These are phyloP conservation scores for Willisornis vidua DNA, from an alignment of 2,113 vertebrate species.

Conservation along the genomic window DNA sequence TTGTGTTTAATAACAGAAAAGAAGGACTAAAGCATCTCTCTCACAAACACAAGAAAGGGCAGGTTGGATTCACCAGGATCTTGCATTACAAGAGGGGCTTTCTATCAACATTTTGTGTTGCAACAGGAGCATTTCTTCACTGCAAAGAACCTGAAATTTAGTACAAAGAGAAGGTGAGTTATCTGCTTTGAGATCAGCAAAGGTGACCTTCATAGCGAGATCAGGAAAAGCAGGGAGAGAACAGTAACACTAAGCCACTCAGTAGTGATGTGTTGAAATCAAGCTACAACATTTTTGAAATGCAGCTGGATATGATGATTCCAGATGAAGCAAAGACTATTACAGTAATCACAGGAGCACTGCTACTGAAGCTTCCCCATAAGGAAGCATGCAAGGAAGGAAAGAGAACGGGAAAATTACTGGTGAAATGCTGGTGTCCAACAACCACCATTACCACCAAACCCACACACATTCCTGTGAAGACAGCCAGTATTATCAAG, in stretches of 20 bases:
- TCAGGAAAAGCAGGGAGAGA: neutral
- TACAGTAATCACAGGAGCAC: neutral
- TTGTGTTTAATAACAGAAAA: neutral
- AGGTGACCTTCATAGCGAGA: neutral
- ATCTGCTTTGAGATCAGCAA: neutral
- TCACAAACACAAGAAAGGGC: neutral
- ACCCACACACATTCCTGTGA: neutral
- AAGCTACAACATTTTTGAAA: neutral
- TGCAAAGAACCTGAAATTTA: neutral
- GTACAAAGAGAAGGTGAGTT: neutral
- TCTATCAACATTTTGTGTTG: neutral
- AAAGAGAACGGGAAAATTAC: neutral
- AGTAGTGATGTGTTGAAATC: neutral
- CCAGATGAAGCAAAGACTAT: neutral
- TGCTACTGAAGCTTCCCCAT: neutral
- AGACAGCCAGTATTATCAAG: neutral
- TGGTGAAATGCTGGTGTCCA: neutral
- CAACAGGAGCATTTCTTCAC: neutral
- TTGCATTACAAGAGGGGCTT: neutral
- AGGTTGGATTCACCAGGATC: neutral
- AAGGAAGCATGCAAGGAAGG: neutral
- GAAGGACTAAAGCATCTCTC: neutral
- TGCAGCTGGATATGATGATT: neutral
- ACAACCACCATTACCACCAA: neutral
- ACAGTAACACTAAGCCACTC: neutral